Conservation (phyloP, 2,888 invertebrate species). For the Agriopis aurantiaria region DNA sequence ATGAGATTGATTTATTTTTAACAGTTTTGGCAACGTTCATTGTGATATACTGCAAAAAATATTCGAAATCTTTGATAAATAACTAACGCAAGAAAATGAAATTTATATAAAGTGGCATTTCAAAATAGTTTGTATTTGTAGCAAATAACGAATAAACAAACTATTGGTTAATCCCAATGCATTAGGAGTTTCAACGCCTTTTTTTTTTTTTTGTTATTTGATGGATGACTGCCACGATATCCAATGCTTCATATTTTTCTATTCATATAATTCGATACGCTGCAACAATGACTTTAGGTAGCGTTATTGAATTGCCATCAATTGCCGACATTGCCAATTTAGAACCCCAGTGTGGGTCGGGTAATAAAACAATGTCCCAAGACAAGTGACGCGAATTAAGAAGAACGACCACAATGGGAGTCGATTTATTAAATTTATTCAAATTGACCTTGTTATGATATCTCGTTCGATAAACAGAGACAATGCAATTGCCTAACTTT, state of each 20-base stretch:
- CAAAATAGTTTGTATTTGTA: too few species aligned
- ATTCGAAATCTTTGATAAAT: too few species aligned
- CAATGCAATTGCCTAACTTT: slow-evolving; percentile 21
- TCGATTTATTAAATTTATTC: slow-evolving; percentile 41
- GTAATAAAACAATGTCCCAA: slow-evolving; percentile 41
- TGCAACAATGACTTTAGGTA: slow-evolving; percentile 1
- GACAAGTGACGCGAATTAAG: slow-evolving; percentile 30
- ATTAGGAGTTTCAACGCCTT: too few species aligned
- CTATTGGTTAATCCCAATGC: too few species aligned
- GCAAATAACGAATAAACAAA: too few species aligned
- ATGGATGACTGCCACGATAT: too few species aligned
- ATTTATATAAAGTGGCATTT: too few species aligned
- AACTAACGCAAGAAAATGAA: too few species aligned
- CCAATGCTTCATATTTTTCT: background rate
- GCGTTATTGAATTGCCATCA: slow-evolving; percentile 25
- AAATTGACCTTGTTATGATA: slow-evolving; percentile 37
- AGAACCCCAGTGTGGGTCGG: slow-evolving; percentile 20
- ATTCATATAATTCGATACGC: background rate
- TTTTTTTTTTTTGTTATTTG: too few species aligned
- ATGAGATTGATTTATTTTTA: too few species aligned
- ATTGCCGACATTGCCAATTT: slow-evolving; percentile 32
- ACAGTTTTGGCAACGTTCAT: too few species aligned
- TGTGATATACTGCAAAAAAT: too few species aligned
- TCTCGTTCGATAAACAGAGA: slow-evolving; percentile 9
- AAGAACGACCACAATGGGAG: slow-evolving; percentile 29